A percentile compares a stretch with the other conserved stretches of the same genome.
phyloP scores from a whole-genome alignment of 2,113 vertebrate genomes.

The Sigmodon hispidus region DNA sequence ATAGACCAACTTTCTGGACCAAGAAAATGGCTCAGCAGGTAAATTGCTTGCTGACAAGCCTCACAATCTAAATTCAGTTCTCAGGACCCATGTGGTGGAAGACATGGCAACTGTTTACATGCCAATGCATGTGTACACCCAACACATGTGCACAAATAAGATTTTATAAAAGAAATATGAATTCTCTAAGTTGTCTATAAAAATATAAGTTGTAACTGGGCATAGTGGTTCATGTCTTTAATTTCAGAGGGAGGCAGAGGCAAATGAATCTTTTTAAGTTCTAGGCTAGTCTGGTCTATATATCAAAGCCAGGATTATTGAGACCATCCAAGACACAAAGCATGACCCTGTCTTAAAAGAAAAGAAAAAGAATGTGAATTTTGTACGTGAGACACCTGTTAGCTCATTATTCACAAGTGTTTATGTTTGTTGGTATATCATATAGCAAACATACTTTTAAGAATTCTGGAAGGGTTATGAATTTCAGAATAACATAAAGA shows the following conservation, averaged over 20 bases:
- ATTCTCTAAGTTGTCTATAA: background rate
- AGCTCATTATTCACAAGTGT: background rate
- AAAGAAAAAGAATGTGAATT: background rate
- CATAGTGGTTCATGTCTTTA: background rate
- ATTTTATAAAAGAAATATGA: background rate
- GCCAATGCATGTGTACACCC: no score
- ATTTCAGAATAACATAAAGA: background rate
- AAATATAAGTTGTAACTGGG: background rate
- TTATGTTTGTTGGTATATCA: background rate
- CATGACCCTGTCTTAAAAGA: background rate
- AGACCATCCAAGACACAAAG: accelerated
- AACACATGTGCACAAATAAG: no score
- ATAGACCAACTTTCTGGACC: background rate
- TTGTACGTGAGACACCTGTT: background rate
- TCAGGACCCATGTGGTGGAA: background rate
- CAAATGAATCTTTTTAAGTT: background rate
- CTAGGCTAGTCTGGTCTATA: background rate
- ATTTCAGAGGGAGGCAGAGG: background rate
- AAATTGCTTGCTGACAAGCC: background rate
- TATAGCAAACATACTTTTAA: background rate
- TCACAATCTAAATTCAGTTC: background rate
- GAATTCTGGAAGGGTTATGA: slow-evolving; percentile 12
- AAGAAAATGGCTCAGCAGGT: background rate
- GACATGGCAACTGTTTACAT: no score
- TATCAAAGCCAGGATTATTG: background rate